phyloP scores from a whole-genome alignment of 2,797 vertebrate genomes.

The Meda fulgida region DNA sequence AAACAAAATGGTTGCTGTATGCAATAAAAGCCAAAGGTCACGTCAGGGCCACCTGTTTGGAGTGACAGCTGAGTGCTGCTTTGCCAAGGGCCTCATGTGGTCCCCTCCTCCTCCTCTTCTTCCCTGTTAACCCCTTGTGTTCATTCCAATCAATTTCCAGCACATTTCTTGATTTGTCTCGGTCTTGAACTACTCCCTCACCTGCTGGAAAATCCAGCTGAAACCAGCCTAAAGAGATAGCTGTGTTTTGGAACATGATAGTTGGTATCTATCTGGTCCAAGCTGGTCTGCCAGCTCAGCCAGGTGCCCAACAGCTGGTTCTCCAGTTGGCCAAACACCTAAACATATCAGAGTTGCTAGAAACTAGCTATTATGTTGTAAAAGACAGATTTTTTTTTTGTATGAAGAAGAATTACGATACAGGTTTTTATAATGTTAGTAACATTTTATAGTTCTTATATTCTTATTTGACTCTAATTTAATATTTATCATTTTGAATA shows the following conservation, averaged over 20 bases:
- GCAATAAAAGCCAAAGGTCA: slow-evolving; percentile 61
- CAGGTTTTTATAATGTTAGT: background rate
- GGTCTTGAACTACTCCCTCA: slow-evolving; percentile 23
- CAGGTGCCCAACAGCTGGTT: slow-evolving; percentile 27
- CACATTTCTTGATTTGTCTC: slow-evolving; percentile 32
- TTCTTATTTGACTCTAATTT: background rate
- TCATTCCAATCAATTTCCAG: slow-evolving; percentile 50
- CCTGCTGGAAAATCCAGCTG: slow-evolving; percentile 33
- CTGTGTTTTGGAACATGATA: slow-evolving; percentile 26
- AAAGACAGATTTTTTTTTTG: background rate
- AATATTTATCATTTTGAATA: slow-evolving; percentile 2
- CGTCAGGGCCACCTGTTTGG: slow-evolving; percentile 65
- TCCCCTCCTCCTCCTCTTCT: slow-evolving; percentile 23
- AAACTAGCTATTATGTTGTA: background rate
- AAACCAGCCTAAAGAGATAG: slow-evolving; percentile 13
- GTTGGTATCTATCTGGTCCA: background rate
- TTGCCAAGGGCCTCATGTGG: slow-evolving; percentile 48
- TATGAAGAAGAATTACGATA: background rate
- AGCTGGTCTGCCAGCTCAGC: background rate
- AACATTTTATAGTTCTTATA: background rate
- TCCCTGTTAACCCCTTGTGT: slow-evolving; percentile 56
- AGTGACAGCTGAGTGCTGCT: slow-evolving; percentile 64
- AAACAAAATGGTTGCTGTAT: slow-evolving; percentile 56
- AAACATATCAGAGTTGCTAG: slow-evolving; percentile 9
- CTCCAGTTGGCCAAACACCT: background rate